These are phyloP conservation scores for Drosophila yooni DNA, from an alignment of 2,888 invertebrate genomes.

Conservation along the genomic window DNA sequence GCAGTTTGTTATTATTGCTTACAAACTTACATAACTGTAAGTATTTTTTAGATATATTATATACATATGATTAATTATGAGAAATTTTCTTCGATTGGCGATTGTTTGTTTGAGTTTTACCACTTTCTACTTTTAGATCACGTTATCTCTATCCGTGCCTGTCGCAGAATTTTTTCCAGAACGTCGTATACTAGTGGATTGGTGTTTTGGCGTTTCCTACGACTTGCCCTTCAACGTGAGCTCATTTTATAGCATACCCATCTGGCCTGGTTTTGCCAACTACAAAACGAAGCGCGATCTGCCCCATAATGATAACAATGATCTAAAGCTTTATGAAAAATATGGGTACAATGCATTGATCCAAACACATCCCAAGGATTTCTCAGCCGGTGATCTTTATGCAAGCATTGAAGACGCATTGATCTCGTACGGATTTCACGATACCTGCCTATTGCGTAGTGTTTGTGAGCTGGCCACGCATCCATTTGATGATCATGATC, in stretches of 20 bases:
- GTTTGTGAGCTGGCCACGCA: slow-evolving; percentile 89
- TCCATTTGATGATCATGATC: slow-evolving; percentile 86
- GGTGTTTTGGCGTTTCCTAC: slow-evolving; percentile 84
- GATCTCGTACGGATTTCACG: slow-evolving; percentile 86
- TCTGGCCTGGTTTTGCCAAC: slow-evolving; percentile 81
- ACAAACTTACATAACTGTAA: background rate
- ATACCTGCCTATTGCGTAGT: slow-evolving; percentile 89
- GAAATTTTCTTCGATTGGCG: background rate
- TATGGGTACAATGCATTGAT: slow-evolving; percentile 48
- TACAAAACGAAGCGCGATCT: slow-evolving; percentile 52
- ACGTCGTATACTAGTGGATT: slow-evolving; percentile 82
- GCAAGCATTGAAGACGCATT: slow-evolving; percentile 80
- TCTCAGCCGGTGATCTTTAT: slow-evolving; percentile 84
- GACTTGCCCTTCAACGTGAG: slow-evolving; percentile 75
- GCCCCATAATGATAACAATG: slow-evolving; percentile 12
- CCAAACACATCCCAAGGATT: slow-evolving; percentile 81
- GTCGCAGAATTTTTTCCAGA: slow-evolving; percentile 78
- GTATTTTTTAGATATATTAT: background rate
- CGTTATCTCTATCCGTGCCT: slow-evolving; percentile 82
- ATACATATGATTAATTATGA: background rate
- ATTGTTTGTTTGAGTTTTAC: background rate
- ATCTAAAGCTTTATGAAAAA: slow-evolving; percentile 52
- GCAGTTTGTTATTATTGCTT: background rate
- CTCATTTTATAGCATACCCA: slow-evolving; percentile 82
- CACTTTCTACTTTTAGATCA: slow-evolving; percentile 63